These are phyloP conservation scores for Elaphurus davidianus DNA, from an alignment of 2,113 vertebrate genomes.

Conservation along the genomic window DNA sequence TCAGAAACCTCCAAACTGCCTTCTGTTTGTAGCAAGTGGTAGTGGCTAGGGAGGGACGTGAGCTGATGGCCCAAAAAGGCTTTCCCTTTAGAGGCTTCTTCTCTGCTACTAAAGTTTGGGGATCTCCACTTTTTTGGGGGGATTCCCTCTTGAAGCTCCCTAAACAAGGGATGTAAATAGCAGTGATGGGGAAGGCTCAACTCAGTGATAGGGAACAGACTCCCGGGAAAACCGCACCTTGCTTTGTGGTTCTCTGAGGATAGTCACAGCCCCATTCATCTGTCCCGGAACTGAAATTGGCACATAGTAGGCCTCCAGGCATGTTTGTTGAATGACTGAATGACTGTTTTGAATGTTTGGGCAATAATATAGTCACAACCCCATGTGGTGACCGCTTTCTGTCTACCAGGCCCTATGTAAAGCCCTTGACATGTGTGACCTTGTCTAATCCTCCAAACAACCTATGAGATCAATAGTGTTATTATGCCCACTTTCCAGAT, in stretches of 20 bases:
- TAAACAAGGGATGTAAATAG: neutral
- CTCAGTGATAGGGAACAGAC: neutral
- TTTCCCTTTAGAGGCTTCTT: neutral
- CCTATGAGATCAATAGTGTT: neutral
- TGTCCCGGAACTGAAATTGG: neutral
- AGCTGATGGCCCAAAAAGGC: neutral
- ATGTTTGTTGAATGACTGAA: neutral
- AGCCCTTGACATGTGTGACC: neutral
- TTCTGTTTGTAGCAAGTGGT: neutral
- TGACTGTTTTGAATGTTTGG: neutral
- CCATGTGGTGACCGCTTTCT: neutral
- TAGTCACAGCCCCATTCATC: neutral
- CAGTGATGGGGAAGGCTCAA: neutral
- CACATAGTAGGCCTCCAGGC: neutral
- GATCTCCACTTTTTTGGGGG: neutral
- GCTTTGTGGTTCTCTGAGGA: neutral
- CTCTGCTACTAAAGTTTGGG: neutral
- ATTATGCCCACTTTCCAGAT: neutral
- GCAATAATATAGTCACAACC: neutral
- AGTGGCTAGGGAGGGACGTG: too few relatives aligned
- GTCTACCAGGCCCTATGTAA: accelerated
- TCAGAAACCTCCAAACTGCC: neutral
- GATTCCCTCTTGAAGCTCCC: neutral
- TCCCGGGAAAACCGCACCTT: neutral
- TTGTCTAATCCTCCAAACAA: neutral